A percentile compares a stretch with the other conserved stretches of the same genome.
These are phyloP conservation scores for Geophilus truncorum DNA, from an alignment of 2,888 invertebrate species.

Conservation along the genomic window DNA sequence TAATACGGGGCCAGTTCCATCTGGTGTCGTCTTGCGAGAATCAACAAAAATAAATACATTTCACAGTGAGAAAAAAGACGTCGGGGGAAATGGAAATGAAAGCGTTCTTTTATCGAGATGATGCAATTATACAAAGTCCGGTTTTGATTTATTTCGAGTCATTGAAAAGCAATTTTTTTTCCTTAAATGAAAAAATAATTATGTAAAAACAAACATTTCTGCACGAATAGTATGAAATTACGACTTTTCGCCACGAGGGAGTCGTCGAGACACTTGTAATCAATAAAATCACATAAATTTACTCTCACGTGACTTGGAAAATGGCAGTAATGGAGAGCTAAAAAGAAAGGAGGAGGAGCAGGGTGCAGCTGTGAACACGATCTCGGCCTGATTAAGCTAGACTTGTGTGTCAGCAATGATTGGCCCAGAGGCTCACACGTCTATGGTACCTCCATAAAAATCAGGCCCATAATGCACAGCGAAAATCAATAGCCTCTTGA, in stretches of 20 bases:
- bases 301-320: background rate
- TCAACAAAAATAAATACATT: background rate
- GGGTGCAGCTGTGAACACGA: background rate
- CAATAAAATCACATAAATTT: constrained; percentile 4
- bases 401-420: constrained; percentile 20
- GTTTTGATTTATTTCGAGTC: background rate
- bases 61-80: background rate
- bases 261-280: background rate
- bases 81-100: background rate
- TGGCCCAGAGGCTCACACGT: background rate
- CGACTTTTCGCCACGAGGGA: background rate
- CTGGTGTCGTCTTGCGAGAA: background rate
- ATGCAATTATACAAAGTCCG: no score
- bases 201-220: background rate
- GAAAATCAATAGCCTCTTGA: background rate
- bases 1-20: background rate
- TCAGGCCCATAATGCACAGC: background rate
- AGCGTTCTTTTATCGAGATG: background rate
- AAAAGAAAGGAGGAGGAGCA: background rate
- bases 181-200: background rate
- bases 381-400: constrained; percentile 1
- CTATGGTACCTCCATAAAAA: background rate
- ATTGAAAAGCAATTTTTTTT: background rate
- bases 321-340: background rate
- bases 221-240: background rate